Evolutionary conservation across 2,113 vertebrate genomes (phyloP), one percentile per base, ranked within the genome.

Genomic region (Desmodus rotundus): DNA sequence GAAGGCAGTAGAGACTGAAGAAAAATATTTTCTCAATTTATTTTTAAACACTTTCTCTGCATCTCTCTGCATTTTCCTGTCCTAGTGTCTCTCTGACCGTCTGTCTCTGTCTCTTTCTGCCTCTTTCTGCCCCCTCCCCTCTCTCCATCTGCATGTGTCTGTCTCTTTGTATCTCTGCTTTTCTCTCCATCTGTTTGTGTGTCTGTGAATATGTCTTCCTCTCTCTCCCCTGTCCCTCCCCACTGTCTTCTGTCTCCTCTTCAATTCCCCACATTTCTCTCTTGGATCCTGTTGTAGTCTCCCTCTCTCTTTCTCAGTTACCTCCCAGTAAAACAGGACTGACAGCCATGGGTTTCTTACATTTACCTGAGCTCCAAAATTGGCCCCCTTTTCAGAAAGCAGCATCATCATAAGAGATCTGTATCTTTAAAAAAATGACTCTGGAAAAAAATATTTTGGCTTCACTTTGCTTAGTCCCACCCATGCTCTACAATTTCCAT

Each of bases 151-250:
- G 96, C 31, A 10, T n/a, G 52, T 70, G 91, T 91, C 77, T 94
- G 38, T 95, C 85, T 93, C 92, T 93, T 36, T 43, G 83, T 31
- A 33, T 88, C 91, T 95, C 93, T 96, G 74, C 85, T 74, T 95
- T 87, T 94, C 85, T 82, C 87, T 89, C 89, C 90, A 81, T 87
- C 93, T 97, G 95, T 91, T 52, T 92, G 70, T 31, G 61, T 85
- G 61, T 84, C 95, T 95, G 80, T 54, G 54, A 41, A 36, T 67
- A n/a, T 74, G 20, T 63, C 68, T 83, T 54, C 38, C 61, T 43
- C 50, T 73, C 80, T 76, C 80, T 92, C 33, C 26, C 17, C 15
- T n/a, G 12, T 47, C 56, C 26, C 36, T 43, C 56, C 36, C 24
- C 17, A 41, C 15, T 28, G 28, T 76, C 74, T 58, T 28, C 45